Conservation (phyloP, 2,888 invertebrate species). For the Nephrotoma guestfalica region DNA sequence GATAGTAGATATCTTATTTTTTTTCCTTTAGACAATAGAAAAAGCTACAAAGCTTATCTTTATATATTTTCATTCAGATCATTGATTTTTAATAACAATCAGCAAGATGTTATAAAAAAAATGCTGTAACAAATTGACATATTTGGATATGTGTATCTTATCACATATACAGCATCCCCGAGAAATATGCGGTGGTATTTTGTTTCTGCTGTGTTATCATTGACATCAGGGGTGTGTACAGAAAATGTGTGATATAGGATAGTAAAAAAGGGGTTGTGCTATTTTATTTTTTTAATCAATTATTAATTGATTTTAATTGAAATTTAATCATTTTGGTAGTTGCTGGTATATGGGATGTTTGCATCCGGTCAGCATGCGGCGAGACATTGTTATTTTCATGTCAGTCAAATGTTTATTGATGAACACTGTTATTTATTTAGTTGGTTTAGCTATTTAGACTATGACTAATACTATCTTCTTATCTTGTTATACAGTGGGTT, state of each 20-base stretch:
- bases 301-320: background rate
- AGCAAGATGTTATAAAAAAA: background rate
- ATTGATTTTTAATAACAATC: background rate
- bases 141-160: background rate
- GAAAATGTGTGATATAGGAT: background rate
- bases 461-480: too few species aligned
- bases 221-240: background rate
- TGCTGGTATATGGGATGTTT: background rate
- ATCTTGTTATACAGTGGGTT: accelerated
- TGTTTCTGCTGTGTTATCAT: background rate
- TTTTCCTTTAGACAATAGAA: background rate
- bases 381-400: background rate
- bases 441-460: too few species aligned
- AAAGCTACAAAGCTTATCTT: background rate
- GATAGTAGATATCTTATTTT: background rate
- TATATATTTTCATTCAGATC: background rate
- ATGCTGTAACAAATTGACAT: background rate
- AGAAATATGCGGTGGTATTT: background rate
- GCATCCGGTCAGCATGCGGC: background rate
- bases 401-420: too few species aligned
- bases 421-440: too few species aligned
- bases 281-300: background rate
- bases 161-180: background rate
- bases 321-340: background rate
- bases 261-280: background rate